Evolutionary conservation across 2,797 vertebrate genomes (phyloP).

Genomic region (Lacerta agilis): DNA sequence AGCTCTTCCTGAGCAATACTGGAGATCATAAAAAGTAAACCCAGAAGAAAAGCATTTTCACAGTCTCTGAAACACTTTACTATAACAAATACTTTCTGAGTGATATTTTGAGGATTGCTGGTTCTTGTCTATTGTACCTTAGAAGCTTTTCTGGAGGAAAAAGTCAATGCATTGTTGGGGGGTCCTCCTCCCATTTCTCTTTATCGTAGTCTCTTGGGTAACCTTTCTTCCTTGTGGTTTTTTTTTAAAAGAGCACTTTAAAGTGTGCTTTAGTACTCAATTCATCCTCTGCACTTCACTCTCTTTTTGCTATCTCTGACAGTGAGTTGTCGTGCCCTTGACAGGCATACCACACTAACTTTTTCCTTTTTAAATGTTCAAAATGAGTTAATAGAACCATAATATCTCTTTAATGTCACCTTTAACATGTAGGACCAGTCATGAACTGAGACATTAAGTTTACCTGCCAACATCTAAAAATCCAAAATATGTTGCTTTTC

Average conservation of each 20-base stretch:
- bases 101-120: constrained; percentile 37
- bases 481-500: background rate
- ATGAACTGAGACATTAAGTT: background rate
- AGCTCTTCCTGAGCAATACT: background rate
- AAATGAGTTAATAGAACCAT: constrained; percentile 11
- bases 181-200: constrained; percentile 31
- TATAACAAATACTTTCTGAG: constrained; percentile 38
- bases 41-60: constrained; percentile 5
- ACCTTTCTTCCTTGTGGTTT: constrained; percentile 10
- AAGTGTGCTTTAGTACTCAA: constrained; percentile 31
- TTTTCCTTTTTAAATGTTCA: constrained; percentile 7
- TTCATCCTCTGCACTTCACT: constrained; percentile 34
- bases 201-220: constrained; percentile 49
- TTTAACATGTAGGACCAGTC: accelerated
- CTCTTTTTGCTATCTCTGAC: constrained; percentile 16
- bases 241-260: background rate
- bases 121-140: constrained; percentile 41
- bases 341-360: constrained; percentile 3
- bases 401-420: background rate
- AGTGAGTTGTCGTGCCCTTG: constrained; percentile 18
- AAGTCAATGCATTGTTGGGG: constrained; percentile 39
- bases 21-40: constrained; percentile 49
- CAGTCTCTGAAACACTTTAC: constrained; percentile 39
- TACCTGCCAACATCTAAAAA: background rate
- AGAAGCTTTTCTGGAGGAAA: constrained; percentile 28